Percentiles rank a stretch among this genome's conserved stretches.
These are phyloP conservation scores for Phyllopteryx taeniolatus DNA, from an alignment of 2,113 vertebrate species.

Conservation along the genomic window DNA sequence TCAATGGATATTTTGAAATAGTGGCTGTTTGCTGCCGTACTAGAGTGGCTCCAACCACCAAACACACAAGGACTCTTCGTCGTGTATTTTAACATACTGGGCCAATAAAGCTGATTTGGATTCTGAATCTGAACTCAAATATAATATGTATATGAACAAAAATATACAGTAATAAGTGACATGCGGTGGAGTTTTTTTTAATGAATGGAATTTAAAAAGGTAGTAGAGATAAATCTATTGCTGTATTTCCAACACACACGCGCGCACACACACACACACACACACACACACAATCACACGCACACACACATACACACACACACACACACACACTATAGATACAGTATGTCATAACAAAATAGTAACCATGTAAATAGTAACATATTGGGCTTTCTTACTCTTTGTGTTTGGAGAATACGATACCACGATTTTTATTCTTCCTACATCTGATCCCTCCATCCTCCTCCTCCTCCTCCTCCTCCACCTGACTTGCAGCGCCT, in stretches of 20 bases:
- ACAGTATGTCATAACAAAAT: not conserved
- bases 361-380: not conserved
- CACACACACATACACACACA: not conserved
- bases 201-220: not conserved
- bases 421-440: not conserved
- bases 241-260: not conserved
- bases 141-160: not conserved
- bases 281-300: not conserved
- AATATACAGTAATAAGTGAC: not conserved
- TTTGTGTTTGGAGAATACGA: not conserved
- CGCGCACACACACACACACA: not conserved
- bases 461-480: not conserved
- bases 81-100: too few species aligned
- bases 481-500: constrained; percentile 6
- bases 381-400: too few species aligned
- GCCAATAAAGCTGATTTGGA: too few species aligned
- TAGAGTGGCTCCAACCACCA: too few species aligned
- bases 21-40: too few species aligned
- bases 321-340: not conserved
- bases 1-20: too few species aligned
- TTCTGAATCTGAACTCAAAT: too few species aligned
- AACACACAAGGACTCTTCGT: too few species aligned
- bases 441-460: not conserved
- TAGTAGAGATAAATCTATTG: not conserved
- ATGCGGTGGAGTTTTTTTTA: not conserved